phyloP scores from a whole-genome alignment of 2,888 invertebrate genomes.

The Cloeon dipterum region DNA sequence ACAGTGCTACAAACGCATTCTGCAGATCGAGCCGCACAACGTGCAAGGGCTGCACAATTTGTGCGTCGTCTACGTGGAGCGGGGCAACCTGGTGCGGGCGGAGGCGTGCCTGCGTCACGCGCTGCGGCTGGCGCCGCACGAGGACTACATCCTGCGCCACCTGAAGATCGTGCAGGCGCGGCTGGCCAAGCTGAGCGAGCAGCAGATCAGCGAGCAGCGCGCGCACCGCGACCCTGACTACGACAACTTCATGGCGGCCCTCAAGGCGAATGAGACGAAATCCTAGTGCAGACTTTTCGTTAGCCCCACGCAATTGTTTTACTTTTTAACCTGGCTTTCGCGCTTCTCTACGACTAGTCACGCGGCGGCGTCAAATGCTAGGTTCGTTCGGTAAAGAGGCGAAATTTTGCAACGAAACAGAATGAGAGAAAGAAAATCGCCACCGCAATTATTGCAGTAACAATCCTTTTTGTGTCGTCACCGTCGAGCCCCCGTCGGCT shows the following conservation, averaged over 20 bases:
- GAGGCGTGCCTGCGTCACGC: slow-evolving; percentile 66
- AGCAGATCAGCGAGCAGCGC: background rate
- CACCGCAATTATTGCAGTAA: no score
- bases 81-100: slow-evolving; percentile 64
- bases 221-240: background rate
- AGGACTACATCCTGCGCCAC: slow-evolving; percentile 78
- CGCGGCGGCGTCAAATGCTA: no score
- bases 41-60: slow-evolving; percentile 89
- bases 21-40: slow-evolving; percentile 70
- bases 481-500: no score
- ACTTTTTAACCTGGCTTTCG: no score
- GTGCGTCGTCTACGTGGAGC: slow-evolving; percentile 87
- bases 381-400: no score
- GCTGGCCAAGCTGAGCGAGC: slow-evolving; percentile 17
- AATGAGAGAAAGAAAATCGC: no score
- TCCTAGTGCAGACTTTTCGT: no score
- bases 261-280: no score
- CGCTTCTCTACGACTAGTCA: no score
- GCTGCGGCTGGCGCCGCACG: slow-evolving; percentile 59
- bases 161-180: slow-evolving; percentile 66
- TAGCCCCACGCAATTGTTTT: no score
- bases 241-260: background rate
- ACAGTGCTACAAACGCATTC: slow-evolving; percentile 72
- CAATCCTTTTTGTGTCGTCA: no score
- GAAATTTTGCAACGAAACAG: no score